phyloP scores from a whole-genome alignment of 2,113 vertebrate species.

The Ictalurus furcatus region DNA sequence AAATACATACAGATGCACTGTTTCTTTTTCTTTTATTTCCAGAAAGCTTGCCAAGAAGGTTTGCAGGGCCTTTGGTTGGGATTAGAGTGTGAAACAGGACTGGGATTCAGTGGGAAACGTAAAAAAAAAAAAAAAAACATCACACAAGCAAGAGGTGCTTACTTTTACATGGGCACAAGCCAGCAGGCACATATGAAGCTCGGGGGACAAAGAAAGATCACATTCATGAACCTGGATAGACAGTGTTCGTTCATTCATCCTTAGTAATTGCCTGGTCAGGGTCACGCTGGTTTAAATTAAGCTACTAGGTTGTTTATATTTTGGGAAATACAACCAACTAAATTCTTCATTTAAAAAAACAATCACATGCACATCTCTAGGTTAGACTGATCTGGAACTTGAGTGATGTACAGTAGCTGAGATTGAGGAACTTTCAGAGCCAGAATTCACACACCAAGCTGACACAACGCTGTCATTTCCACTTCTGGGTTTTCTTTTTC shows the following conservation, averaged over 20 bases:
- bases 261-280: neutral
- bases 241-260: neutral
- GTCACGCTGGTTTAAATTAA: neutral
- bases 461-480: neutral
- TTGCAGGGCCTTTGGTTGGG: neutral
- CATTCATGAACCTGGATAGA: neutral
- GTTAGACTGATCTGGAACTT: neutral
- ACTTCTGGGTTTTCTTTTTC: neutral
- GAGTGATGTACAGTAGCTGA: neutral
- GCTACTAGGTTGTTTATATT: neutral
- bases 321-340: neutral
- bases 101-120: neutral
- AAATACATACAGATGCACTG: neutral
- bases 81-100: neutral
- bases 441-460: neutral
- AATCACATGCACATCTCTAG: neutral
- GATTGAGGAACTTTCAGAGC: neutral
- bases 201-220: neutral
- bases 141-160: neutral
- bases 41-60: neutral
- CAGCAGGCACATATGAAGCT: neutral
- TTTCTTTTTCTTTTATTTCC: neutral
- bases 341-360: neutral
- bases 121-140: neutral
- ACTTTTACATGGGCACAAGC: neutral